Evolutionary conservation across 2,888 invertebrate species (phyloP), one percentile per base, ranked within the genome.

Genomic region (Trissoscelio sp.): DNA sequence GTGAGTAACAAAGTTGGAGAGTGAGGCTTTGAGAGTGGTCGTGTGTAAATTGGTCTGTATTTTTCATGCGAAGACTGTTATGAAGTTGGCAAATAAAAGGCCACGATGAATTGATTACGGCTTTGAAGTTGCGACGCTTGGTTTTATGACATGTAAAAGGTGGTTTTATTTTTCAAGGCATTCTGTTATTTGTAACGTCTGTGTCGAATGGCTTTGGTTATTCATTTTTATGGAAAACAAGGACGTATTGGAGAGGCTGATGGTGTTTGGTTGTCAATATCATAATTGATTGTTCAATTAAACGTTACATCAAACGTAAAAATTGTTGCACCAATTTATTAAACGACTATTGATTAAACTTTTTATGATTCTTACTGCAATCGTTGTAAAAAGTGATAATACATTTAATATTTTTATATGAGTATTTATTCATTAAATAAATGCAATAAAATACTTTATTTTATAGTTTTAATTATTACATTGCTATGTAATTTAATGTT

Each of bases 21-120:
- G 22, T 4, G 11, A n/a, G n/a, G 12, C 14, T 14, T 14, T 20
- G 22, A 22, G 24, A 14, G 3, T 9, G 24, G 58, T 42, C 7
- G 18, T 12, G 14, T 12, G 24, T 55, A 67, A 67, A 53, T 67
- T 67, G 42, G 55, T 12, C 20, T 2, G 53, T 18, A 34, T 55
- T 67, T 66, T 67, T 67, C 62, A 20, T 16, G 28, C 18, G 18
- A 46, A 42, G 16, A 28, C 24, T 16, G 22, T 48, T 53, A 18
- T 39, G 9, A 20, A 14, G 66, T 67, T 53, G 28, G 16, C 4
- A 53, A 55, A 55, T 66, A 66, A 66, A 66, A 66, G 20, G 16
- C 12, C 34, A 20, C 34, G 46, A 39, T 46, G 22, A 37, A 66
- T 51, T 66, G 34, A 51, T 62, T 46, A 12, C 46, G 4, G 62